Conservation (phyloP, 1,140 invertebrate species). For the Zaprionus nigranus region DNA sequence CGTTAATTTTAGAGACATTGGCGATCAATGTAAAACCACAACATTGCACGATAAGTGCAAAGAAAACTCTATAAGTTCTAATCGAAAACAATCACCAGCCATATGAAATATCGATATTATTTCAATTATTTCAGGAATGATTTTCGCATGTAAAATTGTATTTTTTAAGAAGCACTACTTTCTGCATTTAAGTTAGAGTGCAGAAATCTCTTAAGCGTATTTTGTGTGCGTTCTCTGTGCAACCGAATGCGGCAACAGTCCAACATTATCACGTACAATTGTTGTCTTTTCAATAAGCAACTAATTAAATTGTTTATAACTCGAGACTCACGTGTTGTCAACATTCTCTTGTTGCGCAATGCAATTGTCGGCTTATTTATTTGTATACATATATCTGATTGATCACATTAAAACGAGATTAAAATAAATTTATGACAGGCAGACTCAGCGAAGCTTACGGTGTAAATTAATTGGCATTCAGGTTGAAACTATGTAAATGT, state of each 20-base stretch:
- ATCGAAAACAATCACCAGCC: no score
- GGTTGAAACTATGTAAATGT: background rate
- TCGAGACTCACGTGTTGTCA: slow-evolving; percentile 21
- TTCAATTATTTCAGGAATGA: no score
- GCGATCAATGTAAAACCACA: no score
- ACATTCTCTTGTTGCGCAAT: slow-evolving; percentile 7
- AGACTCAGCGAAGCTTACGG: background rate
- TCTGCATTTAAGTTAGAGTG: no score
- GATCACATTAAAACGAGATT: background rate
- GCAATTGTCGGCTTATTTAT: background rate
- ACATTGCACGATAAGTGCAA: no score
- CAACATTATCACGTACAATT: background rate
- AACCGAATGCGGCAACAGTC: background rate
- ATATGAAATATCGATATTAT: no score
- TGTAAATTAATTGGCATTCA: background rate
- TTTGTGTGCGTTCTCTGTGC: background rate
- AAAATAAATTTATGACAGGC: background rate
- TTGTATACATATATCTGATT: background rate
- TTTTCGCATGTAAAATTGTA: no score
- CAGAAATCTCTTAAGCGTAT: background rate
- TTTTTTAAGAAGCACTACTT: no score
- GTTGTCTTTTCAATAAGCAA: slow-evolving; percentile 18
- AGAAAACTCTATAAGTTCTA: no score
- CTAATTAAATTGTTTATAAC: slow-evolving; percentile 46
- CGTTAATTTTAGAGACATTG: no score